Conservation (phyloP, 1,140 invertebrate genomes). For the Hydropsyche tenuis region DNA sequence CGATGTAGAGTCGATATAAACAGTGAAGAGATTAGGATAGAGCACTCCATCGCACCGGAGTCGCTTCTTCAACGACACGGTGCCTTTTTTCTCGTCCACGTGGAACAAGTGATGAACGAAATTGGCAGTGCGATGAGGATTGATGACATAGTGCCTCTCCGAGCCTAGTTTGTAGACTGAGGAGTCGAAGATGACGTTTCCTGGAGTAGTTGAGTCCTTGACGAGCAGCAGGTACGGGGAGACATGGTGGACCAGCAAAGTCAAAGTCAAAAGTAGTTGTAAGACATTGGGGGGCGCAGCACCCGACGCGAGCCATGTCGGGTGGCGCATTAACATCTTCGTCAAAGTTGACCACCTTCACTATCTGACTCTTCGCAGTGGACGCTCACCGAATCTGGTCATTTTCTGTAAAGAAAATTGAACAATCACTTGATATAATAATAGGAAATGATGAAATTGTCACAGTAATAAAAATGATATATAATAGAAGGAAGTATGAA, state of each 20-base stretch:
- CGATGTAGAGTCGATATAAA: constrained; percentile 85
- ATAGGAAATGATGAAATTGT: not conserved
- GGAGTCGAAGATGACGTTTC: constrained; percentile 78
- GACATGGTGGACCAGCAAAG: not conserved
- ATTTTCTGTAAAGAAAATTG: constrained; percentile 46
- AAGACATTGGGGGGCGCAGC: constrained; percentile 12
- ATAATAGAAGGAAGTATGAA: too few species aligned
- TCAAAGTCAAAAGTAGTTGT: not conserved
- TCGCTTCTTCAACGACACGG: constrained; percentile 73
- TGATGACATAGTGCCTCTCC: constrained; percentile 76
- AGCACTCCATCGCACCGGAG: constrained; percentile 81
- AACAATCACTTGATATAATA: not conserved
- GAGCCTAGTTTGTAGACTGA: constrained; percentile 79
- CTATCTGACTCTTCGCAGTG: constrained; percentile 45
- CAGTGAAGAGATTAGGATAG: constrained; percentile 83
- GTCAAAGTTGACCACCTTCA: not conserved
- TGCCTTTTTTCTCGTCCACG: constrained; percentile 76
- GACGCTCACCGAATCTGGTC: constrained; percentile 27
- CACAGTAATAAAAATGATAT: too few species aligned
- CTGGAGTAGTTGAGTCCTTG: constrained; percentile 70
- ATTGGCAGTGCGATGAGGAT: constrained; percentile 77
- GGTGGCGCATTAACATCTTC: constrained; percentile 38
- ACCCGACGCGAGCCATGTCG: constrained; percentile 22
- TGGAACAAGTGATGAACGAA: constrained; percentile 80
- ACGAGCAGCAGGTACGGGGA: constrained; percentile 74